These are phyloP conservation scores for Melanotaenia parkinsoni DNA, from an alignment of 2,797 vertebrate species.

Conservation along the genomic window DNA sequence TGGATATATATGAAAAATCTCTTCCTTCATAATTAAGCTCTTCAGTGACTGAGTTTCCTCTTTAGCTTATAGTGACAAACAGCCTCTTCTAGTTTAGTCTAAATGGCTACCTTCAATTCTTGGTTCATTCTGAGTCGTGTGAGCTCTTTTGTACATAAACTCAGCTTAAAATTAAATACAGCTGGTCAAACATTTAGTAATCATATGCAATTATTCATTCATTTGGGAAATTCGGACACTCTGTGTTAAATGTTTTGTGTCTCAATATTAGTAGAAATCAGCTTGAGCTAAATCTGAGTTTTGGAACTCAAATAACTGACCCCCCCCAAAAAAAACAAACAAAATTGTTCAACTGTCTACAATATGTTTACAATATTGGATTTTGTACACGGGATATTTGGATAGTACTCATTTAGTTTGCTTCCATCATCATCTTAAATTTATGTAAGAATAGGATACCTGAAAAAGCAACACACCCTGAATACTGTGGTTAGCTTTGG, in stretches of 20 bases:
- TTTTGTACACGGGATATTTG: neutral
- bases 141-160: neutral
- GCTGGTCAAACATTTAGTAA: neutral
- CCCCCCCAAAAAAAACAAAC: neutral
- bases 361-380: neutral
- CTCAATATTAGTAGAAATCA: too few species aligned
- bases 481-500: slow-evolving; percentile 1
- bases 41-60: neutral
- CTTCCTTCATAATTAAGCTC: neutral
- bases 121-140: neutral
- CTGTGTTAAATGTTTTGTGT: neutral
- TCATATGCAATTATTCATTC: neutral
- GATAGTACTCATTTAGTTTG: neutral
- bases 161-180: neutral
- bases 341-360: neutral
- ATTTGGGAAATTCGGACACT: neutral
- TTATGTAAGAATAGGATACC: neutral
- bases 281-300: too few species aligned
- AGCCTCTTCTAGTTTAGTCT: neutral
- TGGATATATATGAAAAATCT: neutral
- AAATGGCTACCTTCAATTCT: neutral
- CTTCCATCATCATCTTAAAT: neutral
- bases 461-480: slow-evolving; percentile 1
- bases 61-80: neutral
- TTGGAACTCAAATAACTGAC: too few species aligned